Evolutionary conservation across 2,797 vertebrate species (phyloP), one percentile per base, ranked within the genome.

Genomic region (Dendrocincla fuliginosa): DNA sequence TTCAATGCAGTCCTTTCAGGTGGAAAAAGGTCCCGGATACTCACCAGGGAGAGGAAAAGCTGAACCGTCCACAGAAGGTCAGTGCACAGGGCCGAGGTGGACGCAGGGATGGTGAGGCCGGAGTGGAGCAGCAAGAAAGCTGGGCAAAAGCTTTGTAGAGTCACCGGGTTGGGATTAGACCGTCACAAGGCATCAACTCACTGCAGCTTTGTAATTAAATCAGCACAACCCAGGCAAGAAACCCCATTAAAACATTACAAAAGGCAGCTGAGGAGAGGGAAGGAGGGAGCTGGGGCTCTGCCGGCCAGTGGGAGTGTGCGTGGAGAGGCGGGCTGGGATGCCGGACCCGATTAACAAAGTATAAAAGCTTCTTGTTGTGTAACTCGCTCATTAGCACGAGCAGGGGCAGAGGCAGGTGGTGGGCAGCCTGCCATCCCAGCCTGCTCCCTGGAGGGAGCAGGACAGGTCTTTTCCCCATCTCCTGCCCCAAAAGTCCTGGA

Each of bases 101-200:
- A 78, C 7, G 22, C 83, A 20, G 37, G 6, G 75, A 19, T 0
- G 63, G 44, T 2, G 19, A 90, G 89, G 79, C 90, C 7, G 0
- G 92, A 97, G 85, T 97, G 94, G 56, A 81, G 87, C 77, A 61
- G 84, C 11, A 9, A 57, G 93, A 87, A 84, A 90, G 90, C 82
- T 27, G 71, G 84, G 94, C 18, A 84, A 97, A 93, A 97, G 97
- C 97, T 98, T 98, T 98, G 98, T 98, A 98, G 97, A 75, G 95
- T 96, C 95, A 98, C 97, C 96, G 56, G 98, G 95, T 95, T 96
- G 92, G 98, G 98, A 99, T 99, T 99, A 99, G 97, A 96, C 89
- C 97, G 98, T 99, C 99, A 99, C 98, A 98, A 97, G 98, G 98
- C 98, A 99, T 98, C 98, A 96, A 99, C 97, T 97, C 95, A 98